Conservation (phyloP, 2,888 invertebrate species). For the Sinelater perroti region DNA sequence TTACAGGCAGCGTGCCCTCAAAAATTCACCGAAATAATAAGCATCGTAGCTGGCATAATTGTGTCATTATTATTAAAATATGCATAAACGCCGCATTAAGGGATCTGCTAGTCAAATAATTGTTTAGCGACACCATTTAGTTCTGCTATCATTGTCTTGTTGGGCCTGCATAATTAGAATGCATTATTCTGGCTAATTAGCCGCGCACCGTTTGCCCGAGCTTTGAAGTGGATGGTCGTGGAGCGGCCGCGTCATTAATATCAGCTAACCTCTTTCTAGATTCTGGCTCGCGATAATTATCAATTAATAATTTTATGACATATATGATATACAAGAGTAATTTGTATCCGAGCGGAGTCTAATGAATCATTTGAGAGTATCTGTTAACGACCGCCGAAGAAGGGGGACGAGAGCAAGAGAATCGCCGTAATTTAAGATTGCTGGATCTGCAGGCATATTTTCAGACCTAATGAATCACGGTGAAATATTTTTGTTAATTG, state of each 20-base stretch:
- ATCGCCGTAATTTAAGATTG: constrained; percentile 6
- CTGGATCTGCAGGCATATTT: neutral
- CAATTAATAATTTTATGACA: constrained; percentile 43
- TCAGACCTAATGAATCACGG: neutral
- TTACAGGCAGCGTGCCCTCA: no score
- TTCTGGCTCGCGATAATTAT: constrained; percentile 38
- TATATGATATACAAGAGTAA: constrained; percentile 41
- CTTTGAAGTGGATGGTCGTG: constrained; percentile 33
- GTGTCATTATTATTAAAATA: constrained; percentile 32
- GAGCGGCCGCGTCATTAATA: constrained; percentile 40
- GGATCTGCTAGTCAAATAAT: constrained; percentile 31
- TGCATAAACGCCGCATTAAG: constrained; percentile 32
- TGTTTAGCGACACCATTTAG: constrained; percentile 37
- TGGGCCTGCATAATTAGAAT: constrained; percentile 37
- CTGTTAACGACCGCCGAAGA: constrained; percentile 30
- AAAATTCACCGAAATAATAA: no score
- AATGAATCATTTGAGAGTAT: constrained; percentile 41
- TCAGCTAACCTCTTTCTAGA: constrained; percentile 35
- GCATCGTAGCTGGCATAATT: constrained; percentile 24
- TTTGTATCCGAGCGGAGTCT: constrained; percentile 38
- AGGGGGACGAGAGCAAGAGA: neutral
- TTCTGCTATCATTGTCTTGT: constrained; percentile 41
- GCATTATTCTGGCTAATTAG: constrained; percentile 44
- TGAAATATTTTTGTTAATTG: neutral
- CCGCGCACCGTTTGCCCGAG: constrained; percentile 39